phyloP scores from a whole-genome alignment of 2,888 invertebrate species.

The Bellardia bayeri region DNA sequence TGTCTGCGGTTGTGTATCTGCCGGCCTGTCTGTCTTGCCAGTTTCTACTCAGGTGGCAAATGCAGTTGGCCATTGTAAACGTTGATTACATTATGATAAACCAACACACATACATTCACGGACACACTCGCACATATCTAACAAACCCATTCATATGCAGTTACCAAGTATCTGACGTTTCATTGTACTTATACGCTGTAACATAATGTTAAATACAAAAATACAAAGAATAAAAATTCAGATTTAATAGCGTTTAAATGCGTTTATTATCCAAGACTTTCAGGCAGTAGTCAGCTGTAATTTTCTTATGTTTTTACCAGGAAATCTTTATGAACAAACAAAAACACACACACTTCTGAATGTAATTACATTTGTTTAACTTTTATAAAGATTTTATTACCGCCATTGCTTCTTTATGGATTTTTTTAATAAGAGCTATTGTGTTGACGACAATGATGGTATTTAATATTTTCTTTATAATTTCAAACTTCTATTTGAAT shows the following conservation, averaged over 20 bases:
- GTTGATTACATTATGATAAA: constrained; percentile 57
- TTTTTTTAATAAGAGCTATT: too few species aligned
- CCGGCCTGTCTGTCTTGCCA: constrained; percentile 29
- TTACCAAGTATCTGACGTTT: constrained; percentile 1
- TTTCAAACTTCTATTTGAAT: too few species aligned
- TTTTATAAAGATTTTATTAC: constrained; percentile 17
- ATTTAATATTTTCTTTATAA: too few species aligned
- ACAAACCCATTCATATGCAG: neutral
- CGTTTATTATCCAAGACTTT: constrained; percentile 50
- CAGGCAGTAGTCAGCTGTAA: constrained; percentile 1
- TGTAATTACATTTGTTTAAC: constrained; percentile 41
- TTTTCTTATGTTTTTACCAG: neutral
- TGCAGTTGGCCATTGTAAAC: constrained; percentile 61
- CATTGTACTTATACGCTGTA: constrained; percentile 15
- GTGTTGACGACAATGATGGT: too few species aligned
- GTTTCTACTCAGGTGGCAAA: constrained; percentile 65
- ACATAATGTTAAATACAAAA: neutral
- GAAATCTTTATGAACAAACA: constrained; percentile 1
- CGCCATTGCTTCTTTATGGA: too few species aligned
- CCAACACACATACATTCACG: neutral
- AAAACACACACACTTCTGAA: neutral
- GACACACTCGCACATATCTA: neutral
- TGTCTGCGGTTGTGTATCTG: neutral
- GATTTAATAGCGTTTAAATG: constrained; percentile 49
- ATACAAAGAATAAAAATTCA: constrained; percentile 3